These are phyloP conservation scores for Eunapius fragilis DNA, from an alignment of 37 sponge, comb jelly and placozoan genomes.

Conservation along the genomic window DNA sequence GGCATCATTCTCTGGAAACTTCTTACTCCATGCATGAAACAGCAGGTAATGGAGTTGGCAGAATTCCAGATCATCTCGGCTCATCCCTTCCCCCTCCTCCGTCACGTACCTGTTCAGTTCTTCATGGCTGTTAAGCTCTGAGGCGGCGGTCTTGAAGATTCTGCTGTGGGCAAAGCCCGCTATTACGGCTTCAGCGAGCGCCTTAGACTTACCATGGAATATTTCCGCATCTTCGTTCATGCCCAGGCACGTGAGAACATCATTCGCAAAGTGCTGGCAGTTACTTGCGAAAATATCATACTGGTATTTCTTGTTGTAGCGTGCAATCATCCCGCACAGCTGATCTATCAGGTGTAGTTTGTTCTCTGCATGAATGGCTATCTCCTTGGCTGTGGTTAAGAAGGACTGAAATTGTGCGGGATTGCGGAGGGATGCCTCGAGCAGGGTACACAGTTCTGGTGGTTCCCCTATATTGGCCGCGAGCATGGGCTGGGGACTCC, in stretches of 20 bases:
- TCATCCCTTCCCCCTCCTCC: background rate
- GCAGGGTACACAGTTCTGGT: background rate
- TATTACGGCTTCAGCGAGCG: background rate
- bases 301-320: conserved; percentile 7
- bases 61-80: conserved; percentile 18
- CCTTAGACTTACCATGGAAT: background rate
- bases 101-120: background rate
- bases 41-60: conserved; percentile 19
- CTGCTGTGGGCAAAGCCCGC: background rate
- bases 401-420: background rate
- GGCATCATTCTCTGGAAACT: conserved; percentile 5
- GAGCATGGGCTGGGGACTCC: background rate
- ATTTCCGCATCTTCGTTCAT: background rate
- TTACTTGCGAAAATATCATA: conserved; percentile 20
- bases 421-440: background rate
- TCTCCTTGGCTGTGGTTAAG: background rate
- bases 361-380: background rate
- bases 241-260: conserved; percentile 19
- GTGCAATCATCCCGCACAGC: conserved; percentile 10
- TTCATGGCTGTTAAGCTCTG: background rate
- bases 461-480: background rate
- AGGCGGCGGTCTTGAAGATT: background rate
- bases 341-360: conserved; percentile 7
- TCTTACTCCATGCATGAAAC: conserved; percentile 16
- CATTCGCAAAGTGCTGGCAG: conserved; percentile 38